Evolutionary conservation across 2,113 vertebrate species (phyloP), one percentile per base, ranked within the genome.

Genomic region (Percina caprodes): DNA sequence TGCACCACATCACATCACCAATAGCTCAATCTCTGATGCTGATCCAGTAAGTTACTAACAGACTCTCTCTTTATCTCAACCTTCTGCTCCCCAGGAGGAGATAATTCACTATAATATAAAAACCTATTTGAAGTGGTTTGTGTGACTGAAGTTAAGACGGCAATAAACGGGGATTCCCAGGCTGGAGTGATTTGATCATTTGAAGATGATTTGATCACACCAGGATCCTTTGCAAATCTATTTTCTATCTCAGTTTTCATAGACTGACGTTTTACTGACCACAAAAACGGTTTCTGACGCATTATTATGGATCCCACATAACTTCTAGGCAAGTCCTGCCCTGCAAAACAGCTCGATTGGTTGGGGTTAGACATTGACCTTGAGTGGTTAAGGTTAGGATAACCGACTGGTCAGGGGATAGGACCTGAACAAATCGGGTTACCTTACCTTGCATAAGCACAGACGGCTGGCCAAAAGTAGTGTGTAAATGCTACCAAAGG

Each of bases 1-100:
- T 80, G 84, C 73, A 74, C 73, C 89, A 86, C 87, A 89, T 85
- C 91, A 91, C 86, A 90, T 86, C 80, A 42, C 70, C 74, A 73
- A 68, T n/a, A 46, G 69, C 63, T 63, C 62, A 0, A 65, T 66
- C 80, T 89, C 74, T 86, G 87, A 91, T 87, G 87, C 83, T 59
- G 86, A 83, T 89, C 88, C 91, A 90, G 68, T 60, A 66, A 83
- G 77, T 82, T 86, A 55, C 61, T 62, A 63, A 74, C 85, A 92
- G 87, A 66, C 26, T 79, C 80, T 62, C 60, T 73, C 85, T 92
- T 90, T 89, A 92, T 89, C 89, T 77, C 74, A 65, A 67, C 76
- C 77, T 80, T 69, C 82, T 86, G 77, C 80, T 81, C 60, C 54
- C 51, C 3, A 1, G 4, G 63, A 87, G 56, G 60, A 88, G 85